Evolutionary conservation across 2,113 vertebrate genomes (phyloP).

Genomic region (Maccullochella peelii): DNA sequence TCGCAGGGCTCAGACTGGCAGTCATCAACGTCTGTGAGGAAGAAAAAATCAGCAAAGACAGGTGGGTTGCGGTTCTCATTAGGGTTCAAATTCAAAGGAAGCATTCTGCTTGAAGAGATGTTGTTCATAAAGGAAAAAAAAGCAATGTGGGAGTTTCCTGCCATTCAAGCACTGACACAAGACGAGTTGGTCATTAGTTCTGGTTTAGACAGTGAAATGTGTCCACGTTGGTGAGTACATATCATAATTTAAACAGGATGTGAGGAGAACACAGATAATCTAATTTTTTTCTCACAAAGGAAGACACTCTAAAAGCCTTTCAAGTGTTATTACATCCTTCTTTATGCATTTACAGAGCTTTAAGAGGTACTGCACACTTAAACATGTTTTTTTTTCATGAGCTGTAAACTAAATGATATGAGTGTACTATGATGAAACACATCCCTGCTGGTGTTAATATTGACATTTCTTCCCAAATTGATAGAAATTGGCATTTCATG

Average conservation of each 20-base stretch:
- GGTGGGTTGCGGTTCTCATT: constrained; percentile 42
- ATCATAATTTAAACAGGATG: constrained; percentile 49
- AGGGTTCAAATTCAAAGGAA: constrained; percentile 41
- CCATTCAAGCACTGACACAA: constrained; percentile 42
- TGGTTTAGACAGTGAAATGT: constrained; percentile 38
- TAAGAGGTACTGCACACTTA: too few relatives aligned
- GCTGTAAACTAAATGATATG: too few relatives aligned
- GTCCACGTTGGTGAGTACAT: constrained; percentile 34
- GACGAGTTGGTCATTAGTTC: constrained; percentile 40
- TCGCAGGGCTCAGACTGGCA: constrained; percentile 89
- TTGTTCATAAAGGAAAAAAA: constrained; percentile 13
- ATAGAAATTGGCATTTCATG: too few relatives aligned
- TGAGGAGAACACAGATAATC: constrained; percentile 37
- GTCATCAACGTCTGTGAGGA: constrained; percentile 83
- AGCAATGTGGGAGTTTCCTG: constrained; percentile 7
- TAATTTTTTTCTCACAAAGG: constrained; percentile 21
- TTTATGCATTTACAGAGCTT: constrained; percentile 23
- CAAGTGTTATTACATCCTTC: constrained; percentile 24
- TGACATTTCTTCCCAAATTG: too few relatives aligned
- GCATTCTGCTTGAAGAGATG: constrained; percentile 20
- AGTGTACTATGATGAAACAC: too few relatives aligned
- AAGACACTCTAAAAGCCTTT: constrained; percentile 43
- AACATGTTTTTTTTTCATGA: too few relatives aligned
- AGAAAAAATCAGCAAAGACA: constrained; percentile 16
- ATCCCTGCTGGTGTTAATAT: too few relatives aligned